Evolutionary conservation across 2,113 vertebrate species (phyloP).

Genomic region (Hydrochoerus hydrochaeris): DNA sequence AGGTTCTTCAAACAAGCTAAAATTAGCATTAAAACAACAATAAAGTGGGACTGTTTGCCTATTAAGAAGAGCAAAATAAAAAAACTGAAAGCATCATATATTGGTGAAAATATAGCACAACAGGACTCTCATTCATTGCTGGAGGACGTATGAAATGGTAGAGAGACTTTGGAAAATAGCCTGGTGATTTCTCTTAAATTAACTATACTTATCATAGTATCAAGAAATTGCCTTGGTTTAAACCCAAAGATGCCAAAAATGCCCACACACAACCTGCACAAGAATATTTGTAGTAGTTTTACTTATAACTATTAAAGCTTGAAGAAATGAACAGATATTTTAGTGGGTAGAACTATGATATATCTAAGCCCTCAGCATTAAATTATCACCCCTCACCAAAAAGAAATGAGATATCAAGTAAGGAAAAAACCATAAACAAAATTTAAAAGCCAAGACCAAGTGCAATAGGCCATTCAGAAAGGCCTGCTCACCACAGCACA

Average conservation of each 20-base stretch:
- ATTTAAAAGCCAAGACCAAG: background rate
- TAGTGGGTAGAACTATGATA: background rate
- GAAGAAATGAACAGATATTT: no score
- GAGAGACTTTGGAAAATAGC: background rate
- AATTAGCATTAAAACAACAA: background rate
- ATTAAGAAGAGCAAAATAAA: background rate
- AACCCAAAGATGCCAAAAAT: no score
- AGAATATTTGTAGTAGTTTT: no score
- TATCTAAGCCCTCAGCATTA: no score
- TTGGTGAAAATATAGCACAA: background rate
- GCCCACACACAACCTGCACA: background rate
- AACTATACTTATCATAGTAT: background rate
- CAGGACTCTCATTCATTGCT: background rate
- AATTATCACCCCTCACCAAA: background rate
- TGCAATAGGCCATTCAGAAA: background rate
- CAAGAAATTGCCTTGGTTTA: background rate
- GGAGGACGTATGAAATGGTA: background rate
- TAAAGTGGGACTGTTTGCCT: background rate
- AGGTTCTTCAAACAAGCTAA: background rate
- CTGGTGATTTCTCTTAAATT: background rate
- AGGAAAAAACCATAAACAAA: background rate
- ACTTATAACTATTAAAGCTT: background rate
- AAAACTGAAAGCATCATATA: background rate
- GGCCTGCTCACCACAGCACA: background rate
- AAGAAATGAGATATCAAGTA: background rate